Conservation (phyloP, 2,113 vertebrate species). For the Bubo scandiacus region DNA sequence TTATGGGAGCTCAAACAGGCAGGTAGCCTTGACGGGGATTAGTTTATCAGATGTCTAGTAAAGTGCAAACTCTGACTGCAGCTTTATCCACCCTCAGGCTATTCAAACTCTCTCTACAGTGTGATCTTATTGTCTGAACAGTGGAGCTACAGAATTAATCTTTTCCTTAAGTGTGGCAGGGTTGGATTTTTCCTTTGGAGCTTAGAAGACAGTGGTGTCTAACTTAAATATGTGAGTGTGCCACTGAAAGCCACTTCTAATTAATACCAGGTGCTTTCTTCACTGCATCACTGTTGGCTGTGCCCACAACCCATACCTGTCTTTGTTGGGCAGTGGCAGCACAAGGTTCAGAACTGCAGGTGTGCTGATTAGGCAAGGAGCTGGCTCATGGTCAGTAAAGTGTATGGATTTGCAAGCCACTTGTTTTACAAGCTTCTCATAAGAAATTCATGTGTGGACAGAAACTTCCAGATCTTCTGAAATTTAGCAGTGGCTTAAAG, state of each 20-base stretch:
- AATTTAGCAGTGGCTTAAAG: background rate
- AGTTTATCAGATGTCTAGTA: conserved; percentile 15
- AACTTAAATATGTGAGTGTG: background rate
- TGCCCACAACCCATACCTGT: background rate
- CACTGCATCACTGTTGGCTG: background rate
- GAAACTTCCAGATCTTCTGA: background rate
- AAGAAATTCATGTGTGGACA: background rate
- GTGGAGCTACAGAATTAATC: background rate
- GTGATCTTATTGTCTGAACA: background rate
- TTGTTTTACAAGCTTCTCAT: background rate
- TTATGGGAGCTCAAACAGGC: background rate
- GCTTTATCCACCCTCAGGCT: background rate
- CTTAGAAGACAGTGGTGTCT: background rate
- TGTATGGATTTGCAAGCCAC: accelerated
- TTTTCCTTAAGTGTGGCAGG: background rate
- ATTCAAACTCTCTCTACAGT: background rate
- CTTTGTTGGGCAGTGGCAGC: background rate
- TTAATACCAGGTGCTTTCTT: background rate
- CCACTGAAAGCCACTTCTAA: background rate
- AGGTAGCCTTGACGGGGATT: conserved; percentile 26
- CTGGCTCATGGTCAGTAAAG: background rate
- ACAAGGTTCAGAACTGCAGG: background rate
- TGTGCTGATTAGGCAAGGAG: background rate
- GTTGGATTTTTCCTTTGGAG: accelerated
- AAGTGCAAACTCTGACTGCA: background rate